phyloP scores from a whole-genome alignment of 1,140 invertebrate species.

The Drosophila rufa region DNA sequence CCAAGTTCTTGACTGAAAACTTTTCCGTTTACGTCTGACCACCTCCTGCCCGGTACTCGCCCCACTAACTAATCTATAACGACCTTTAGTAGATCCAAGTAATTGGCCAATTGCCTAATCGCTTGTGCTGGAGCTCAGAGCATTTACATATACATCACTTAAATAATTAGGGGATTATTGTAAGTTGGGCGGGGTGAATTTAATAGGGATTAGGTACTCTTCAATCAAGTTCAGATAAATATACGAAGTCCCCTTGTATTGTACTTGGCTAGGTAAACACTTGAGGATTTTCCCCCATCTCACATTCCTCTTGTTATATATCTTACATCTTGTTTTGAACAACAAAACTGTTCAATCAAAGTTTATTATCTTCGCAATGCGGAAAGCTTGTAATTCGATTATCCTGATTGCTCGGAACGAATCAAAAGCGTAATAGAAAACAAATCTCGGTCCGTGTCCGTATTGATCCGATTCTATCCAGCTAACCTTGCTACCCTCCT shows the following conservation, averaged over 20 bases:
- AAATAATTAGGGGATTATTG: slow-evolving; percentile 35
- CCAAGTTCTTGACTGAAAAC: slow-evolving; percentile 32
- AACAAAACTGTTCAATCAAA: slow-evolving; percentile 43
- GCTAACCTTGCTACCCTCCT: neutral
- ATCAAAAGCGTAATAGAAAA: slow-evolving; percentile 37
- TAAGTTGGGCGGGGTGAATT: slow-evolving; percentile 28
- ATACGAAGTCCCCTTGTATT: neutral
- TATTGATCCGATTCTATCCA: slow-evolving; percentile 32
- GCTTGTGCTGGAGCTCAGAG: slow-evolving; percentile 27
- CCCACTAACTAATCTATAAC: slow-evolving; percentile 21
- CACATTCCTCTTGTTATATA: neutral
- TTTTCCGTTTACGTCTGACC: slow-evolving; percentile 41
- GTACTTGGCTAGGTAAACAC: too few relatives aligned
- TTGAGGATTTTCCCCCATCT: too few relatives aligned
- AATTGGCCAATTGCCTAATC: slow-evolving; percentile 60
- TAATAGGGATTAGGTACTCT: neutral
- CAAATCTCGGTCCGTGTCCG: slow-evolving; percentile 36
- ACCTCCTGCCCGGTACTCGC: slow-evolving; percentile 10
- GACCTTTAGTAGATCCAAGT: slow-evolving; percentile 20
- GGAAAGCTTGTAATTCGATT: slow-evolving; percentile 56
- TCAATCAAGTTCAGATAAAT: neutral
- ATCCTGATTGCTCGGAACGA: slow-evolving; percentile 50
- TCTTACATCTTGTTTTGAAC: neutral
- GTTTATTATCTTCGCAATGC: slow-evolving; percentile 44
- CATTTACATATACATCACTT: slow-evolving; percentile 32